A percentile compares a stretch with the other conserved stretches of the same genome.
phyloP scores from a whole-genome alignment of 2,888 invertebrate species.

The Perithous albicinctus region DNA sequence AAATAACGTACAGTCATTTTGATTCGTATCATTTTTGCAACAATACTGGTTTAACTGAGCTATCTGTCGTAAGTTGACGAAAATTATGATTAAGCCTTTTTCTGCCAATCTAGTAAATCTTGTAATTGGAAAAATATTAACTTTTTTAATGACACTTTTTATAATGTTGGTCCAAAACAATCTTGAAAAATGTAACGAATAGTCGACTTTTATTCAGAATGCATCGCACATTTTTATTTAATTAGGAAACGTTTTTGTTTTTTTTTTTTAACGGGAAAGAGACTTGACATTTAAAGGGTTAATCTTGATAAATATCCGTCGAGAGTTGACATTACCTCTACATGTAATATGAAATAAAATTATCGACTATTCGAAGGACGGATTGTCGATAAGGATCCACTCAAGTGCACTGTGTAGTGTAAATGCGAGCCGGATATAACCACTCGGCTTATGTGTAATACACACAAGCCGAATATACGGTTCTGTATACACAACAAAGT shows the following conservation, averaged over 20 bases:
- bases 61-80: neutral
- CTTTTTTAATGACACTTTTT: too few species aligned
- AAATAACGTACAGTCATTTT: neutral
- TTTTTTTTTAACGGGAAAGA: too few species aligned
- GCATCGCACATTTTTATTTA: too few species aligned
- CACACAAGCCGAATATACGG: too few species aligned
- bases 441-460: conserved; percentile 70
- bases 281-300: too few species aligned
- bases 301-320: conserved; percentile 14
- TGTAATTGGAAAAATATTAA: too few species aligned
- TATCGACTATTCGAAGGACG: conserved; percentile 68
- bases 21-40: neutral
- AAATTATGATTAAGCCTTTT: conserved; percentile 8
- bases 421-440: conserved; percentile 71
- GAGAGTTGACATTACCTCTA: conserved; percentile 1
- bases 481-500: conserved; percentile 40
- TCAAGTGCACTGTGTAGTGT: conserved; percentile 69
- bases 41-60: neutral
- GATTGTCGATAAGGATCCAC: conserved; percentile 74
- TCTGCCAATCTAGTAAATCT: too few species aligned
- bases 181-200: too few species aligned
- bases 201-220: too few species aligned
- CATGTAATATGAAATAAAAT: conserved; percentile 70
- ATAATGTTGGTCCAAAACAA: too few species aligned
- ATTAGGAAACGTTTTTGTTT: too few species aligned